Evolutionary conservation across 2,113 vertebrate species (phyloP).

Genomic region (Chaetura pelagica): DNA sequence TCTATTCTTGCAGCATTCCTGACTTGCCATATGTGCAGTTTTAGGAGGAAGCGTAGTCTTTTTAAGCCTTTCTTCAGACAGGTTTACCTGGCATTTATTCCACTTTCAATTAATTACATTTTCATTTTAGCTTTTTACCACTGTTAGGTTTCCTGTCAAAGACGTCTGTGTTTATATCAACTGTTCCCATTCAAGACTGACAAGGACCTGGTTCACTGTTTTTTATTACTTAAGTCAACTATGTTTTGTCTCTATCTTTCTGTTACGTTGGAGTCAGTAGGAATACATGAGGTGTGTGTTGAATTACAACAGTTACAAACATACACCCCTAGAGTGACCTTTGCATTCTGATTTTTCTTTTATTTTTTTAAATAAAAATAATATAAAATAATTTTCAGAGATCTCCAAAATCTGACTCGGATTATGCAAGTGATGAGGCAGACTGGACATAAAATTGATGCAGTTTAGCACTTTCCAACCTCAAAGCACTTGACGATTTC

Average conservation of each 20-base stretch:
- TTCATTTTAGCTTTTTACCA: neutral
- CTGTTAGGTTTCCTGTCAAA: neutral
- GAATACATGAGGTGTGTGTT: neutral
- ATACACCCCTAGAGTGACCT: neutral
- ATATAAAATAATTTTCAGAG: neutral
- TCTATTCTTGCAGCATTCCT: neutral
- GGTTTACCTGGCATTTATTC: neutral
- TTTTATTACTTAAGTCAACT: neutral
- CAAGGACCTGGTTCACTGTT: neutral
- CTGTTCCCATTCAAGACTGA: neutral
- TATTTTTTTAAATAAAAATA: neutral
- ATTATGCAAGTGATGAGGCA: neutral
- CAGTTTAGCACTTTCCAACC: neutral
- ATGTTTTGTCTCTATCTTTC: neutral
- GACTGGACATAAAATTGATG: neutral
- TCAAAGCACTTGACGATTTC: constrained; percentile 15
- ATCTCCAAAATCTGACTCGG: neutral
- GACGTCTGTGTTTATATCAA: neutral
- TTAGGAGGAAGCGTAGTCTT: neutral
- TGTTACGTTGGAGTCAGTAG: neutral
- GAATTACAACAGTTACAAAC: neutral
- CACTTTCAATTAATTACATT: neutral
- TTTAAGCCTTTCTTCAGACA: neutral
- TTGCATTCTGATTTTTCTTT: neutral
- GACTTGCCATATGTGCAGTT: neutral